Evolutionary conservation across 2,797 vertebrate species (phyloP).

Genomic region (Chloroceryle inda): DNA sequence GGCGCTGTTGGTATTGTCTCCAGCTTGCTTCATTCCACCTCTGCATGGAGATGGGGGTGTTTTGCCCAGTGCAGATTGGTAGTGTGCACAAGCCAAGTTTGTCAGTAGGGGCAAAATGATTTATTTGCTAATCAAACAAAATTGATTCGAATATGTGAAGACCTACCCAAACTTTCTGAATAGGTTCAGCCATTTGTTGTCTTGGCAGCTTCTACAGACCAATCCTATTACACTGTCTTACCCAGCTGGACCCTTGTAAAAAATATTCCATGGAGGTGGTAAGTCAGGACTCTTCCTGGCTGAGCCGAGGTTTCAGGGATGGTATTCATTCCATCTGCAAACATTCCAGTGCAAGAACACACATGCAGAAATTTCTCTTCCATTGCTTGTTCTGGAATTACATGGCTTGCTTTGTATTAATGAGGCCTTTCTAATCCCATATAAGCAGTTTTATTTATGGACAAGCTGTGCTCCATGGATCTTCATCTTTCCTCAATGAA

Average conservation of each 20-base stretch:
- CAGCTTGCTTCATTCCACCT: background rate
- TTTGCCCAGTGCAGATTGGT: background rate
- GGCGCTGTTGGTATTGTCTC: background rate
- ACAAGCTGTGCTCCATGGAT: background rate
- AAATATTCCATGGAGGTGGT: background rate
- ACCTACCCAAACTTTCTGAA: background rate
- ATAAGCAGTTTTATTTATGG: background rate
- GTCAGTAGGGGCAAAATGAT: background rate
- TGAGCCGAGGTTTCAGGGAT: background rate
- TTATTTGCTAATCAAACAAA: background rate
- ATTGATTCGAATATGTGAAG: background rate
- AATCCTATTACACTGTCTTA: background rate
- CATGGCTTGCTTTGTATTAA: background rate
- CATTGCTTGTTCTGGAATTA: background rate
- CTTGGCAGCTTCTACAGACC: background rate
- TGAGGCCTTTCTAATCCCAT: background rate
- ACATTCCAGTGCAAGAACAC: background rate
- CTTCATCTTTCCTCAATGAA: background rate
- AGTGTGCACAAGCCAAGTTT: background rate
- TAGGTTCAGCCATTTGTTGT: background rate
- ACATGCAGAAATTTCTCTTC: background rate
- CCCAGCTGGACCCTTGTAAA: background rate
- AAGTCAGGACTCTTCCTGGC: background rate
- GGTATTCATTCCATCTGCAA: background rate
- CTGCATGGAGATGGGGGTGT: background rate